Percentiles rank a stretch among this genome's conserved stretches.
Conservation (phyloP, 2,113 vertebrate species). For the Recurvirostra avosetta region DNA sequence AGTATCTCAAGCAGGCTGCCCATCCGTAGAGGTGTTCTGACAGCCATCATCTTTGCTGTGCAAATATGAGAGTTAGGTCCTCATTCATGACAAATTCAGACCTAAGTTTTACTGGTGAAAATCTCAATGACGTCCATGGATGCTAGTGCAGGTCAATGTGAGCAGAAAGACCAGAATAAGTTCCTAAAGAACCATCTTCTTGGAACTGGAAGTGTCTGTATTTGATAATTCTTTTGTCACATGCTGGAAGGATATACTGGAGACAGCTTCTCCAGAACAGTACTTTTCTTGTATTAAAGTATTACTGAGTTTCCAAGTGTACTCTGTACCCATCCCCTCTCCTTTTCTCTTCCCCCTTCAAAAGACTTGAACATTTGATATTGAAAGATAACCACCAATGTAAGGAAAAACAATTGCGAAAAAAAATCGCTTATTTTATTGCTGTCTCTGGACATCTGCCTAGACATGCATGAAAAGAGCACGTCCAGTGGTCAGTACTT, state of each 20-base stretch:
- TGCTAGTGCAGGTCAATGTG: neutral
- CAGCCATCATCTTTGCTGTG: neutral
- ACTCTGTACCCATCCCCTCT: neutral
- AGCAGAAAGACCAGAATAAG: neutral
- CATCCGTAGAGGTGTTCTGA: neutral
- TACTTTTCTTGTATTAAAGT: neutral
- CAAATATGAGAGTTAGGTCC: neutral
- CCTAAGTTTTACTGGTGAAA: neutral
- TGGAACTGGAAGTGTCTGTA: neutral
- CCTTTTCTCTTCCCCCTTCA: neutral
- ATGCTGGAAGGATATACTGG: neutral
- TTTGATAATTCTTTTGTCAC: neutral
- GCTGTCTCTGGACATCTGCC: neutral
- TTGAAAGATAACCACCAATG: neutral
- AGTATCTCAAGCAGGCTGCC: neutral
- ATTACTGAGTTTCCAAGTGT: neutral
- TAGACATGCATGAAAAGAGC: neutral
- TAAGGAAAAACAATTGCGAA: neutral
- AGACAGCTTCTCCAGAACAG: neutral
- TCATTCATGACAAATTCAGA: neutral
- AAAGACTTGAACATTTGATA: neutral
- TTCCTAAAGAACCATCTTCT: neutral
- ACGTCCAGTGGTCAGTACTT: neutral
- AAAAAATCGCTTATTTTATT: neutral
- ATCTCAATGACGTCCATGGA: neutral